phyloP scores from a whole-genome alignment of 2,113 vertebrate genomes.

The Psilopsiagon aurifrons region DNA sequence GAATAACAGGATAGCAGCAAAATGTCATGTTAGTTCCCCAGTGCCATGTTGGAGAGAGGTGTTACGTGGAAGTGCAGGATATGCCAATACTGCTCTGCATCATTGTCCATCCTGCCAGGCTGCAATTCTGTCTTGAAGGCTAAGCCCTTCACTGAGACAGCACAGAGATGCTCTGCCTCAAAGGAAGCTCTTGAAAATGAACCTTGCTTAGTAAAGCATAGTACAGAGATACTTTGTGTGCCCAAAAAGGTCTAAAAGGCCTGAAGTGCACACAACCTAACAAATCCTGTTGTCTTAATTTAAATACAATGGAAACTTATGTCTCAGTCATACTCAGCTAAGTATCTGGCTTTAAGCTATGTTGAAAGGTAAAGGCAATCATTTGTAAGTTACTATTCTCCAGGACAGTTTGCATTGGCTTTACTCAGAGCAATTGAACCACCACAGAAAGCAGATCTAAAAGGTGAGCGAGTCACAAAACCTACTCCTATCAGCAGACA shows the following conservation, averaged over 20 bases:
- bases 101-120: rapidly evolving
- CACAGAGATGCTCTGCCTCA: not conserved
- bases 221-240: not conserved
- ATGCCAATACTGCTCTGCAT: not conserved
- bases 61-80: rapidly evolving
- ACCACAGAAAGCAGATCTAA: not conserved
- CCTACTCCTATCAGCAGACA: rapidly evolving
- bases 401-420: not conserved
- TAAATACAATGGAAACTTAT: not conserved
- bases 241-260: not conserved
- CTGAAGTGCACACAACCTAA: not conserved
- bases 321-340: not conserved
- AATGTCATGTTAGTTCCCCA: not conserved
- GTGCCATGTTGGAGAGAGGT: rapidly evolving
- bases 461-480: not conserved
- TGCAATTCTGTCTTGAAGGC: not conserved
- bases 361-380: not conserved
- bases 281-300: not conserved
- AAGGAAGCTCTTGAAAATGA: not conserved
- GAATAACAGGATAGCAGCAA: not conserved
- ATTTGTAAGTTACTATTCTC: not conserved
- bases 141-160: not conserved
- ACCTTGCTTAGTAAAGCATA: not conserved
- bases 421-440: not conserved
- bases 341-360: not conserved